phyloP scores from a whole-genome alignment of 1,140 invertebrate species.

The Saxidomus purpurata region DNA sequence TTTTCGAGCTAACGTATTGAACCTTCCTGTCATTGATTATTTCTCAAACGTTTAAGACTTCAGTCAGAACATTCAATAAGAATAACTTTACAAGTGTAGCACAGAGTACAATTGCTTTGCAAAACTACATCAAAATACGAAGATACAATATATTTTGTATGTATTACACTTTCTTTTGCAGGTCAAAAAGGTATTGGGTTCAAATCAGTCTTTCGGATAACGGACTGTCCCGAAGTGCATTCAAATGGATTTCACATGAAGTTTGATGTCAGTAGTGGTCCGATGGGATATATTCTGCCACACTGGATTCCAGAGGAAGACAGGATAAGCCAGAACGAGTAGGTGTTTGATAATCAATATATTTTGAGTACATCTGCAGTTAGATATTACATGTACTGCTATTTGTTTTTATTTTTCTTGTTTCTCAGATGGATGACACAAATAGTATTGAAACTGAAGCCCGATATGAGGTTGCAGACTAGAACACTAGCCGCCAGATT shows the following conservation, averaged over 20 bases:
- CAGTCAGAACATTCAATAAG: too few relatives aligned
- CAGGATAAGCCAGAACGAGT: background rate
- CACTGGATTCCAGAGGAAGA: constrained; percentile 80
- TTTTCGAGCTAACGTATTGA: too few relatives aligned
- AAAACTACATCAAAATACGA: too few relatives aligned
- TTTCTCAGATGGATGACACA: constrained; percentile 82
- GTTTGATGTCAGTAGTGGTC: constrained; percentile 85
- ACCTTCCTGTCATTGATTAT: too few relatives aligned
- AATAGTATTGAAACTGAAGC: constrained; percentile 82
- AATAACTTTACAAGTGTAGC: too few relatives aligned
- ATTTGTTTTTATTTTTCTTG: too few relatives aligned
- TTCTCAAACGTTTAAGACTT: too few relatives aligned
- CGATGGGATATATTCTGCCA: constrained; percentile 86
- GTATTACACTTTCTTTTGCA: constrained; percentile 58
- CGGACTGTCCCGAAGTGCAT: constrained; percentile 85
- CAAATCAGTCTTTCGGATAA: constrained; percentile 86
- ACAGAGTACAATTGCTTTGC: too few relatives aligned
- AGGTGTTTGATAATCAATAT: background rate
- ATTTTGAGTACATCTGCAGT: background rate
- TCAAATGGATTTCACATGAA: constrained; percentile 86
- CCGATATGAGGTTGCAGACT: constrained; percentile 75
- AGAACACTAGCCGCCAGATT: constrained; percentile 82
- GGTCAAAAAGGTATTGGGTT: constrained; percentile 87
- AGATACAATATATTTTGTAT: too few relatives aligned
- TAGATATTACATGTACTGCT: too few relatives aligned